A percentile compares a stretch with the other conserved stretches of the same genome.
Evolutionary conservation across 2,888 invertebrate genomes (phyloP).

Genomic region (Adela reaumurella): DNA sequence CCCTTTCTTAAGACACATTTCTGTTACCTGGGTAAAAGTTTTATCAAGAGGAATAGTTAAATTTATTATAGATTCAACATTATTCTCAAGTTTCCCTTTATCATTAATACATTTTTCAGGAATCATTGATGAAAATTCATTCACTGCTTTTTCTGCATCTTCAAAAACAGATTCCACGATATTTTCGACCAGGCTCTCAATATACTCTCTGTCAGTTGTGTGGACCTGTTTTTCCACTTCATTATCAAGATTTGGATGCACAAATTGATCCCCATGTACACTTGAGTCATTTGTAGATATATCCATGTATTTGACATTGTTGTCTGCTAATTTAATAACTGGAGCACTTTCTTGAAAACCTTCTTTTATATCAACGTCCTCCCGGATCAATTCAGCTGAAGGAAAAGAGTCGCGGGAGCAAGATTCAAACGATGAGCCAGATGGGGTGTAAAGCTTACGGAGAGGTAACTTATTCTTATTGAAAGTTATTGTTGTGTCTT

Average conservation of each 20-base stretch:
- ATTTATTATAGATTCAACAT: no score
- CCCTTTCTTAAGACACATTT: no score
- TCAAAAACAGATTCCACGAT: not conserved
- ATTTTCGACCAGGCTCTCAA: not conserved
- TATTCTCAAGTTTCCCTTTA: not conserved
- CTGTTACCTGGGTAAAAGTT: no score
- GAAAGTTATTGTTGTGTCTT: slow-evolving; percentile 38
- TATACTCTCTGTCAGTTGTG: not conserved
- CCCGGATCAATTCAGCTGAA: not conserved
- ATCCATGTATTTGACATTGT: slow-evolving; percentile 37
- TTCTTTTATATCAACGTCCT: not conserved
- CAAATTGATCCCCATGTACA: slow-evolving; percentile 5
- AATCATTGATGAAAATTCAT: not conserved
- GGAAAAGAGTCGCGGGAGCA: not conserved
- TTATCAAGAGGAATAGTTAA: no score
- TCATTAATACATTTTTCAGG: not conserved
- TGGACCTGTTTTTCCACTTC: not conserved
- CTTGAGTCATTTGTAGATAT: slow-evolving; percentile 29
- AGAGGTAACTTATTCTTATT: slow-evolving; percentile 39
- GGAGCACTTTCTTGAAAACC: not conserved
- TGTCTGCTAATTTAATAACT: slow-evolving; percentile 14
- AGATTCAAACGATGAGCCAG: not conserved
- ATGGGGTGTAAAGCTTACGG: slow-evolving; percentile 24
- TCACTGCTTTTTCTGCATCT: not conserved
- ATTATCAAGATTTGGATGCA: not conserved